A percentile compares a stretch with the other conserved stretches of the same genome.
Evolutionary conservation across 2,113 vertebrate genomes (phyloP).

Genomic region (Bubo scandiacus): DNA sequence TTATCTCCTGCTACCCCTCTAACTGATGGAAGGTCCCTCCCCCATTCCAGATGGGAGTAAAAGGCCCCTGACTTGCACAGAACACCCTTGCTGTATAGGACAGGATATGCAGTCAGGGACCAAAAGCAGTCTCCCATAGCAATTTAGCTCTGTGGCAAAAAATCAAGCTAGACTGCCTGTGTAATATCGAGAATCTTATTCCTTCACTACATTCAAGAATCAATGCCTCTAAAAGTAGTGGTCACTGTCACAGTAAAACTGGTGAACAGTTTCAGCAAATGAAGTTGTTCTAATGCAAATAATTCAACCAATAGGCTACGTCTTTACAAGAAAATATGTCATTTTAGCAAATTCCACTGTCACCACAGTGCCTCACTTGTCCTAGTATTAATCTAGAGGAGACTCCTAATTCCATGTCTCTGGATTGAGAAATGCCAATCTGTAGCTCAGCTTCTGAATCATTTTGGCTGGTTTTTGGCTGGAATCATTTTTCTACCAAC

Average conservation of each 20-base stretch:
- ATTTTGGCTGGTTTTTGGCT: neutral
- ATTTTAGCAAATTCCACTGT: neutral
- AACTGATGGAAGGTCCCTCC: neutral
- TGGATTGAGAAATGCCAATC: neutral
- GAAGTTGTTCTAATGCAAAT: neutral
- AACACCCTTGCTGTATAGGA: neutral
- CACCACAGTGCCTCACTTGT: neutral
- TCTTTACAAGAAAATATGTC: neutral
- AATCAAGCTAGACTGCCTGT: neutral
- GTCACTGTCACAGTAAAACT: neutral
- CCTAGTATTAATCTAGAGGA: neutral
- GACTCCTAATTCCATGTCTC: neutral
- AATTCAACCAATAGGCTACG: neutral
- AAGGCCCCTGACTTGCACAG: neutral
- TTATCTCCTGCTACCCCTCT: neutral
- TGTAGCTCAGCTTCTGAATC: neutral
- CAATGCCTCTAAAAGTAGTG: neutral
- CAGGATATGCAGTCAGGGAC: neutral
- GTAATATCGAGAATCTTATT: neutral
- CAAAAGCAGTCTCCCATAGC: neutral
- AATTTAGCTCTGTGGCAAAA: neutral
- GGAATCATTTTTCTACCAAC: neutral
- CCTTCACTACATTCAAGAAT: neutral
- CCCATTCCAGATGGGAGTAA: neutral
- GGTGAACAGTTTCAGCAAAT: neutral